Evolutionary conservation across 2,797 vertebrate species (phyloP).

Genomic region (Myotis findleyi): DNA sequence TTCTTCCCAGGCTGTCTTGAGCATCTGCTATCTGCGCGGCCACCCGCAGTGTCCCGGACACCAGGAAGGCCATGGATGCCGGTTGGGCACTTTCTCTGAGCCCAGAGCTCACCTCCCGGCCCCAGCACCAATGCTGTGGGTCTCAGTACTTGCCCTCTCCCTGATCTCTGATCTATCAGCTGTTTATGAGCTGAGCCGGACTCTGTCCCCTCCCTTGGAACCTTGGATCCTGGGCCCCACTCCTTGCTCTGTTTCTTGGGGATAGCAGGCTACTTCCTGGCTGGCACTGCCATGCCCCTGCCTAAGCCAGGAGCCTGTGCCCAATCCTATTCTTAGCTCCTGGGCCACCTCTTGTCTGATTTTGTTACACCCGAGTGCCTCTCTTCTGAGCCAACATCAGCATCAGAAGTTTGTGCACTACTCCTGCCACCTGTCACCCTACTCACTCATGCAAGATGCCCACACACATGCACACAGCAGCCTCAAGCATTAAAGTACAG

Average conservation of each 20-base stretch:
- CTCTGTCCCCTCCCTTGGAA: conserved; percentile 50
- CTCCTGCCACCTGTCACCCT: not conserved
- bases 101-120: not conserved
- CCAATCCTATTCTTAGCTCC: conserved; percentile 71
- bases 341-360: conserved; percentile 60
- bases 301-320: not conserved
- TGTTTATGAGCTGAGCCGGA: conserved; percentile 7
- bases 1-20: conserved; percentile 66
- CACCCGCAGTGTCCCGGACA: conserved; percentile 65
- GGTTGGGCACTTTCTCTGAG: not conserved
- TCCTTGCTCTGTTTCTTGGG: not conserved
- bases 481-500: too few relatives aligned
- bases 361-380: conserved; percentile 33
- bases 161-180: not conserved
- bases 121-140: too few relatives aligned
- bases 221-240: not conserved
- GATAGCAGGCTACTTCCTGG: not conserved
- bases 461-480: not conserved
- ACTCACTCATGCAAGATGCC: not conserved
- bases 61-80: conserved; percentile 68
- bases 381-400: not conserved
- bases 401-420: not conserved
- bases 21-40: conserved; percentile 41
- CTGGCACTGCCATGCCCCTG: not conserved
- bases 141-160: not conserved